Evolutionary conservation across 1,140 invertebrate species (phyloP), one percentile per base, ranked within the genome.

Genomic region (Eurosta solidaginis): DNA sequence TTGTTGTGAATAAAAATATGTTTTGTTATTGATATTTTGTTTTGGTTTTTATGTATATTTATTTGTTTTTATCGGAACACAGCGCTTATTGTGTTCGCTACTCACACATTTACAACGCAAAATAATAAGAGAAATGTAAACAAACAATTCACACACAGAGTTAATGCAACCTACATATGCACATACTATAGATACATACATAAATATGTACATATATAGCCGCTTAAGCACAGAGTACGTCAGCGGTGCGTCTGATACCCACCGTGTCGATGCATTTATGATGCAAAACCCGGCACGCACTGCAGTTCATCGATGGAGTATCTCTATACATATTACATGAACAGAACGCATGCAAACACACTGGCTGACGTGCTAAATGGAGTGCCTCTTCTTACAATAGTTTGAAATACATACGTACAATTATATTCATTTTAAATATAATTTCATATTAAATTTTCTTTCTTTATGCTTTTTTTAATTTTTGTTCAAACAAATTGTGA

Each of bases 101-200:
- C 59, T 68, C 59, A 68, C 59, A 68, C 59, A 68, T 68, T 68
- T 68, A 68, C 59, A 68, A 68, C 59, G 59, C 33, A 68, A 40
- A 68, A 68, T 68, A 40, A 68, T 68, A 7, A 68, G 59, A 68
- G 59, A 68, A 33, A 40, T 20, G 59, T 68, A 68, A 68, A 68
- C 59, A 68, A 68, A 68, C 59, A 68, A 40, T 68, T 68, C 59
- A 68, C 59, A 68, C 59, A 68, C n/a, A 68, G 59, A 68, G 59
- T 68, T n/a, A 40, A 20, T 68, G 59, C n/a, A 33, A 27, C n/a
- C n/a, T n/a, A n/a, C n/a, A n/a, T n/a, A n/a, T n/a, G n/a, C n/a
- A n/a, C n/a, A n/a, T n/a, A n/a, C n/a, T n/a, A n/a, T n/a, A n/a
- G n/a, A n/a, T n/a, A n/a, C n/a, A n/a, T n/a, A n/a, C n/a, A n/a